Evolutionary conservation across 2,797 vertebrate species (phyloP), one percentile per base, ranked within the genome.

Genomic region (Denticeps clupeoides): DNA sequence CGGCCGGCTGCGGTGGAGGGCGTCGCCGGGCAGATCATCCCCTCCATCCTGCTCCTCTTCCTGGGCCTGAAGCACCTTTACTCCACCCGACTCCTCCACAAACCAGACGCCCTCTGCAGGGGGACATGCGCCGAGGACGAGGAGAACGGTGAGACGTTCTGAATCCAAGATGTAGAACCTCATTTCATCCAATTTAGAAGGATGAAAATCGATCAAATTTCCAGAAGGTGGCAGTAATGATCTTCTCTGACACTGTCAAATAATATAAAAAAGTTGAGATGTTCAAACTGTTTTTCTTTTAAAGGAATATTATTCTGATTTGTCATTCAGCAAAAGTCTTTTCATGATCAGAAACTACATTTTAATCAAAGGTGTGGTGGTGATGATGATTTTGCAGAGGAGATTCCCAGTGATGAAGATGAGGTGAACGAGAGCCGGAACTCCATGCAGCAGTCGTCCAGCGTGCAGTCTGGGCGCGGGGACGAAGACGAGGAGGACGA

Each of bases 61-160:
- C 71, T 97, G 62, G 91, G 93, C 32, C 82, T 98, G 42, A 97
- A 93, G 67, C 92, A 94, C 73, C 82, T 93, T 21, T 90, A 89
- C 10, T 78, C 89, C 31, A 89, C 86, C 7, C 84, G 86, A 23
- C 83, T 90, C 3, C 73, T 87, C 61, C 77, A 82, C 56, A 88
- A 90, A 60, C 85, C 83, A 0, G 83, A 87, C 53, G 73, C 82
- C 47, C 73, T 75, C 26, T 62, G 80, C 32, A 81, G 80, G 32
- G 67, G 60, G 48, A 50, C 84, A 57, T 71, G 80, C 59, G 55
- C 80, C n/a, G 78, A 92, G 4, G 70, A 82, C 53, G 94, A 98
- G 57, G 90, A 94, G 60, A 91, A 90, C 12, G 93, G 93, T 97
- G n/a, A n/a, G n/a, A n/a, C n/a, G n/a, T n/a, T n/a, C n/a, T n/a